These are phyloP conservation scores for Gryon sp. DNA, from an alignment of 1,140 invertebrate genomes.

Conservation along the genomic window DNA sequence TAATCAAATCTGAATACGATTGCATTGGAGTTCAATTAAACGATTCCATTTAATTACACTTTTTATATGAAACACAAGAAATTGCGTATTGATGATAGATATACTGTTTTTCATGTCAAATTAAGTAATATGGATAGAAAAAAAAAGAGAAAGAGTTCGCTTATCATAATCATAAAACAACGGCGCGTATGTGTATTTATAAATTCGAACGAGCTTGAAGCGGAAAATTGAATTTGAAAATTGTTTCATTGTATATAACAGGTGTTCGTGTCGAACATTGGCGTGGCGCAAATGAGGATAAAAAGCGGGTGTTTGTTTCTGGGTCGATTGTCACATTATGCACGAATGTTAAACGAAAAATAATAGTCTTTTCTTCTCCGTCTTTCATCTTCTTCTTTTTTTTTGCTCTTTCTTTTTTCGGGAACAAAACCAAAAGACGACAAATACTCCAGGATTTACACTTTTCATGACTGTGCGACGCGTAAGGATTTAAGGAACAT, in stretches of 20 bases:
- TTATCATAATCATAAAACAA: constrained; percentile 16
- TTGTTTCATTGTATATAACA: constrained; percentile 47
- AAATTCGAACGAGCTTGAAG: not conserved
- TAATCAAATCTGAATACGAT: no score
- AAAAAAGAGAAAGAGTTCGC: no score
- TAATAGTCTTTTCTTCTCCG: constrained; percentile 18
- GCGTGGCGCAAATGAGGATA: constrained; percentile 33
- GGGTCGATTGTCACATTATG: constrained; percentile 59
- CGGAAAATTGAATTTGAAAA: constrained; percentile 39
- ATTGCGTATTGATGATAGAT: no score
- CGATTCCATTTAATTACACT: no score
- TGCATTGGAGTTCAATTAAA: no score
- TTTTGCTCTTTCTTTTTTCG: no score
- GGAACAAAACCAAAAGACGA: constrained; percentile 22
- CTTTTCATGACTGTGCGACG: constrained; percentile 54
- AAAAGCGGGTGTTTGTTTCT: constrained; percentile 54
- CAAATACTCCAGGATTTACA: constrained; percentile 49
- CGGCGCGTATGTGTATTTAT: constrained; percentile 2
- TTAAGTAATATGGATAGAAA: no score
- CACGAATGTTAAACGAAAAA: constrained; percentile 59
- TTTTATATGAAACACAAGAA: not conserved
- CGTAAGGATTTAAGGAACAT: constrained; percentile 52
- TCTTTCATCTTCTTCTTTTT: no score
- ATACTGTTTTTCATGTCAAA: no score
- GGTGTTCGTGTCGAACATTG: constrained; percentile 31